Evolutionary conservation across 2,888 invertebrate genomes (phyloP).

Genomic region (Cryptus armator): DNA sequence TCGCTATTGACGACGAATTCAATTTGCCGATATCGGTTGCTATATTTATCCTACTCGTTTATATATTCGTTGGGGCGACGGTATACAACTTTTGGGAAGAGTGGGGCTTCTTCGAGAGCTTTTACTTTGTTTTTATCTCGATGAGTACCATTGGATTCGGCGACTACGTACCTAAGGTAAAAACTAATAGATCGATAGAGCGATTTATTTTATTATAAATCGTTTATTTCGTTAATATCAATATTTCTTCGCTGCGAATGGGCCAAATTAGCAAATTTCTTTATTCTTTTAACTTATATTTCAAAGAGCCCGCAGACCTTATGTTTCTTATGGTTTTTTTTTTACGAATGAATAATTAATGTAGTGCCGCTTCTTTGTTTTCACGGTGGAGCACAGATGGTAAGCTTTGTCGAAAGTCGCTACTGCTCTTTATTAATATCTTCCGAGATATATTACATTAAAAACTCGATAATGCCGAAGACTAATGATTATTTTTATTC

Average conservation of each 20-base stretch:
- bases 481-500: constrained; percentile 28
- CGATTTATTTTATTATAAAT: neutral
- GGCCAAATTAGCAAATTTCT: constrained; percentile 38
- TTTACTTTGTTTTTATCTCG: constrained; percentile 98
- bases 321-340: constrained; percentile 16
- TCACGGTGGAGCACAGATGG: constrained; percentile 83
- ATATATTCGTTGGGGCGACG: constrained; percentile 94
- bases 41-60: constrained; percentile 92
- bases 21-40: constrained; percentile 97
- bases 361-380: constrained; percentile 74
- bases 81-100: constrained; percentile 92
- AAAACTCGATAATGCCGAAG: neutral
- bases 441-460: neutral
- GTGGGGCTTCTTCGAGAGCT: constrained; percentile 97
- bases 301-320: constrained; percentile 5
- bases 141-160: constrained; percentile 99
- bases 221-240: neutral
- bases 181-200: neutral
- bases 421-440: constrained; percentile 64
- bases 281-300: constrained; percentile 1
- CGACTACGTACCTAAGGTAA: constrained; percentile 93
- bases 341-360: constrained; percentile 67
- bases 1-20: constrained; percentile 96
- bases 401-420: constrained; percentile 76
- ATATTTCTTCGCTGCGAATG: neutral